Evolutionary conservation across 2,888 invertebrate genomes (phyloP).

Genomic region (Ephialtes manifestator): DNA sequence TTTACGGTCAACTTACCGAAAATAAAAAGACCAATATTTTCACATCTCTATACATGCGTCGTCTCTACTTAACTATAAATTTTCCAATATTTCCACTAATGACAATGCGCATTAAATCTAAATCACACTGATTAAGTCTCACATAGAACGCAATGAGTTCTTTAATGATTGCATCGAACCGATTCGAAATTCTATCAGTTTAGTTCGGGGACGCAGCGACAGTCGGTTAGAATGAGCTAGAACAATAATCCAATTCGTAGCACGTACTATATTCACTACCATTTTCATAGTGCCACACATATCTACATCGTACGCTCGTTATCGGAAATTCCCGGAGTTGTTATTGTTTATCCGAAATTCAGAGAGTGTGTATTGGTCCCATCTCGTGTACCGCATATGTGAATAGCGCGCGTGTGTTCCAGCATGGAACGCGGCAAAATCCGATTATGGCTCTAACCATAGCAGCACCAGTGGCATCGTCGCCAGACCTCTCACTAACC

Average conservation of each 20-base stretch:
- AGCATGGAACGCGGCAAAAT: constrained; percentile 45
- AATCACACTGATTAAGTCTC: neutral
- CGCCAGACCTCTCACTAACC: constrained; percentile 3
- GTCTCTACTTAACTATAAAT: neutral
- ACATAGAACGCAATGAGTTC: neutral
- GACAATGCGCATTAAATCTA: neutral
- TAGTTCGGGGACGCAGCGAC: neutral
- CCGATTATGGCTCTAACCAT: constrained; percentile 44
- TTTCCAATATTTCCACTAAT: neutral
- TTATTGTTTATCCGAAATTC: constrained; percentile 48
- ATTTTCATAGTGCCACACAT: neutral
- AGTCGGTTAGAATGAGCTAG: neutral
- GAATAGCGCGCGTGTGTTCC: constrained; percentile 29
- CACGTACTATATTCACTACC: neutral
- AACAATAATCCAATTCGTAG: constrained; percentile 3
- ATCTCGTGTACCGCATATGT: neutral
- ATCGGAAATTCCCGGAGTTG: constrained; percentile 44
- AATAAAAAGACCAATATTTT: too few relatives aligned
- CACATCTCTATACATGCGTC: too few relatives aligned
- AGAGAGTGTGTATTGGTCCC: neutral
- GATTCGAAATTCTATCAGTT: neutral
- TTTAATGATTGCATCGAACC: neutral
- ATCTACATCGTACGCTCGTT: constrained; percentile 25
- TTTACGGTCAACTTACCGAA: too few relatives aligned
- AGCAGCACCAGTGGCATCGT: constrained; percentile 19